Conservation (phyloP, 2,888 invertebrate genomes). For the Brachyptera risi region DNA sequence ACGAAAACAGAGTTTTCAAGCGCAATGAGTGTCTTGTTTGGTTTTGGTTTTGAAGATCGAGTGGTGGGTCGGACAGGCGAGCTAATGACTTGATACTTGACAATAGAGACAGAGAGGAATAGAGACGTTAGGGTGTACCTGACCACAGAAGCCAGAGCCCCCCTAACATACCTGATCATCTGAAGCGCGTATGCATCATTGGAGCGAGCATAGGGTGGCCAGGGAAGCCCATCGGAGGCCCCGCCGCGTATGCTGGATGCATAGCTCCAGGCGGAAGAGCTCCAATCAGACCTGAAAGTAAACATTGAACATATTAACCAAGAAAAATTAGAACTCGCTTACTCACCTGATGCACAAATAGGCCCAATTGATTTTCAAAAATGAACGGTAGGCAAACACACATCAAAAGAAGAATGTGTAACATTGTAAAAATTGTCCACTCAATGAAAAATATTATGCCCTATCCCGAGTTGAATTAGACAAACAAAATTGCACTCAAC, state of each 20-base stretch:
- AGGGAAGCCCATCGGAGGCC: slow-evolving; percentile 49
- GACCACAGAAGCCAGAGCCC: slow-evolving; percentile 56
- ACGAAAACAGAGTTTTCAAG: slow-evolving; percentile 6
- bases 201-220: slow-evolving; percentile 53
- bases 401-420: no score
- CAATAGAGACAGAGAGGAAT: background rate
- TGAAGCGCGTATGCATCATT: slow-evolving; percentile 82
- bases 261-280: slow-evolving; percentile 48
- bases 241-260: slow-evolving; percentile 44
- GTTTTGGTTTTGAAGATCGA: background rate
- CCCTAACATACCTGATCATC: slow-evolving; percentile 67
- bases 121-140: slow-evolving; percentile 44
- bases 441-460: no score
- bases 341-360: no score
- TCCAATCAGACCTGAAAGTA: slow-evolving; percentile 45
- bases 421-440: no score
- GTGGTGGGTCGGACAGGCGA: slow-evolving; percentile 32
- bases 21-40: slow-evolving; percentile 7
- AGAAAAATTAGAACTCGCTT: no score
- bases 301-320: no score
- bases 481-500: no score
- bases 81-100: slow-evolving; percentile 1
- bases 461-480: no score
- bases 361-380: no score
- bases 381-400: no score